phyloP scores from a whole-genome alignment of 1,140 invertebrate genomes.

The Bombus sibiricus region DNA sequence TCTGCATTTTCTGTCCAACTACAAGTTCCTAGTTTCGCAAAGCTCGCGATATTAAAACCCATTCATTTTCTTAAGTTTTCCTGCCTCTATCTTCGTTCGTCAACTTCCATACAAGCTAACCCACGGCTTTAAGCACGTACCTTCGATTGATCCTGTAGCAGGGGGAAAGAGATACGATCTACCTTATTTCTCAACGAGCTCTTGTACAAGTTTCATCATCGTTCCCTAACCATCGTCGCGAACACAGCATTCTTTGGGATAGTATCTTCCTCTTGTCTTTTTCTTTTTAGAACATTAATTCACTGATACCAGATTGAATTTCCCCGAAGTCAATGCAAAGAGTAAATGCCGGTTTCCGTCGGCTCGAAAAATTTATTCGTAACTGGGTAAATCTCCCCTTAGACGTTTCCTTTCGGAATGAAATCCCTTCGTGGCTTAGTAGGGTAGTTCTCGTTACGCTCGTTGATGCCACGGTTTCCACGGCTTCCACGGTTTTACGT shows the following conservation, averaged over 20 bases:
- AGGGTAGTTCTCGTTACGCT: slow-evolving; percentile 52
- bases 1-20: slow-evolving; percentile 64
- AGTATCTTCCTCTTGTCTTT: not conserved
- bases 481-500: slow-evolving; percentile 53
- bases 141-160: slow-evolving; percentile 32
- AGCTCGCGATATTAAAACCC: slow-evolving; percentile 77
- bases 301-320: slow-evolving; percentile 4
- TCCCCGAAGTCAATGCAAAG: not conserved
- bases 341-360: slow-evolving; percentile 5
- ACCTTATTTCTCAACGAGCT: slow-evolving; percentile 21
- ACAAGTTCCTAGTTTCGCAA: slow-evolving; percentile 51
- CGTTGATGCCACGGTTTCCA: slow-evolving; percentile 54
- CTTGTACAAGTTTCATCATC: slow-evolving; percentile 5
- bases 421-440: slow-evolving; percentile 54
- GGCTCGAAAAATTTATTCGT: slow-evolving; percentile 40
- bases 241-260: not conserved
- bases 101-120: not conserved
- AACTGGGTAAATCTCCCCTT: slow-evolving; percentile 1
- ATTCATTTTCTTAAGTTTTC: slow-evolving; percentile 74
- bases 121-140: slow-evolving; percentile 13
- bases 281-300: not conserved
- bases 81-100: slow-evolving; percentile 45
- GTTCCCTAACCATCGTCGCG: not conserved
- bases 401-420: slow-evolving; percentile 36
- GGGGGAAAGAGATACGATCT: slow-evolving; percentile 24